Conservation (phyloP, 2,888 invertebrate genomes). For the Calliopum simillimum region DNA sequence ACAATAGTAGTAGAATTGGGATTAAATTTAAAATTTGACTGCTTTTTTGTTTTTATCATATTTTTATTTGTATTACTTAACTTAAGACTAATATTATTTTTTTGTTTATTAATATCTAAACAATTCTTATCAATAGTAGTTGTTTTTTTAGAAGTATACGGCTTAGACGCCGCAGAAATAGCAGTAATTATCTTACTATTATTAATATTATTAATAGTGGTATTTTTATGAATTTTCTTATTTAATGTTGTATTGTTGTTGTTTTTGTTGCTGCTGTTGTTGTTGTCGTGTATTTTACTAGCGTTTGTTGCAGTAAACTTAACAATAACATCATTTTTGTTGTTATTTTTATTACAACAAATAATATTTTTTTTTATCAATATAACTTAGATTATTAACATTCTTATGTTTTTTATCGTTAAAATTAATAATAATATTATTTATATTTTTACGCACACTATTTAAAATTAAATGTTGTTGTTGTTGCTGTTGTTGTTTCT, state of each 20-base stretch:
- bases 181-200: slow-evolving; percentile 17
- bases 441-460: slow-evolving; percentile 33
- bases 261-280: slow-evolving; percentile 29
- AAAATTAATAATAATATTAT: slow-evolving; percentile 35
- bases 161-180: slow-evolving; percentile 29
- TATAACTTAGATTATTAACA: background rate
- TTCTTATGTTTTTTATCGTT: slow-evolving; percentile 21
- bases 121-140: slow-evolving; percentile 34
- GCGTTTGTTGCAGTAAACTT: background rate
- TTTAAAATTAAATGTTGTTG: slow-evolving; percentile 24
- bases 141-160: slow-evolving; percentile 20
- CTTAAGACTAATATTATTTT: slow-evolving; percentile 37
- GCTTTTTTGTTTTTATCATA: slow-evolving; percentile 33
- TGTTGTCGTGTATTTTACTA: slow-evolving; percentile 39
- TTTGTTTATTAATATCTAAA: slow-evolving; percentile 36
- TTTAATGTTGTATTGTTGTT: slow-evolving; percentile 27
- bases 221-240: slow-evolving; percentile 37
- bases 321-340: slow-evolving; percentile 5
- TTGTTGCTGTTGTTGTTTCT: slow-evolving; percentile 18
- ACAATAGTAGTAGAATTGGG: slow-evolving; percentile 25
- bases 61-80: slow-evolving; percentile 48
- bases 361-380: background rate
- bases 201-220: slow-evolving; percentile 41
- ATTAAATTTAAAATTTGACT: slow-evolving; percentile 34
- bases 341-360: slow-evolving; percentile 10